Evolutionary conservation across 2,888 invertebrate genomes (phyloP).

Genomic region (Eristalinus aeneus): DNA sequence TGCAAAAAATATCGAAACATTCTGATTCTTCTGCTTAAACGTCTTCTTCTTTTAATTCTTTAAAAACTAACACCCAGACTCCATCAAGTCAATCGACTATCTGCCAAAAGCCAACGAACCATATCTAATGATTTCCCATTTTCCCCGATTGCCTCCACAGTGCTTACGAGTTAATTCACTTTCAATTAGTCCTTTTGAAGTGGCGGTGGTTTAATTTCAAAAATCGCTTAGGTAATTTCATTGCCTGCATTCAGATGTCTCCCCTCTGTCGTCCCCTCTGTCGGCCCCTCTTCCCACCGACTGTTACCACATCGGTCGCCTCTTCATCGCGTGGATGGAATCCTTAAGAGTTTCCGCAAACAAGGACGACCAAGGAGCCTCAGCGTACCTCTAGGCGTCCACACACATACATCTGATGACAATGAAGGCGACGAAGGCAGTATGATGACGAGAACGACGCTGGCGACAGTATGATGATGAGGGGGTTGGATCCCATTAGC

Average conservation of each 20-base stretch:
- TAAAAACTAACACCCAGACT: too few relatives aligned
- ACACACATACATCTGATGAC: conserved; percentile 32
- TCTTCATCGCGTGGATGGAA: not conserved
- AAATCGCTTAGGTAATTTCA: conserved; percentile 54
- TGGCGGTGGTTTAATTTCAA: conserved; percentile 29
- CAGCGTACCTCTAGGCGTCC: conserved; percentile 17
- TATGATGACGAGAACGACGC: not conserved
- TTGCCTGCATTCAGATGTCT: conserved; percentile 42
- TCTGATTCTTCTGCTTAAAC: too few relatives aligned
- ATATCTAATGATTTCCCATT: not conserved
- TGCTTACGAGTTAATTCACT: conserved; percentile 7
- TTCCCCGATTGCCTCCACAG: not conserved
- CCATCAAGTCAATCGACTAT: too few relatives aligned
- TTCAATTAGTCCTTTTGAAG: conserved; percentile 25
- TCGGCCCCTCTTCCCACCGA: conserved; percentile 14
- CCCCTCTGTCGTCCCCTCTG: not conserved
- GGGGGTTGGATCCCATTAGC: conserved; percentile 42
- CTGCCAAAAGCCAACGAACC: not conserved
- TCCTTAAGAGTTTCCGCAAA: conserved; percentile 57
- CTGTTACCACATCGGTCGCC: conserved; percentile 4
- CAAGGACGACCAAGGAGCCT: conserved; percentile 27
- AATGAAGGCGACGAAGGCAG: conserved; percentile 30
- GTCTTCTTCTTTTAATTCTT: too few relatives aligned
- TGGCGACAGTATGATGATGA: not conserved
- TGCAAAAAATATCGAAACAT: too few relatives aligned